A percentile compares a stretch with the other conserved stretches of the same genome.
phyloP scores from a whole-genome alignment of 2,113 vertebrate species.

The Pedetes capensis region DNA sequence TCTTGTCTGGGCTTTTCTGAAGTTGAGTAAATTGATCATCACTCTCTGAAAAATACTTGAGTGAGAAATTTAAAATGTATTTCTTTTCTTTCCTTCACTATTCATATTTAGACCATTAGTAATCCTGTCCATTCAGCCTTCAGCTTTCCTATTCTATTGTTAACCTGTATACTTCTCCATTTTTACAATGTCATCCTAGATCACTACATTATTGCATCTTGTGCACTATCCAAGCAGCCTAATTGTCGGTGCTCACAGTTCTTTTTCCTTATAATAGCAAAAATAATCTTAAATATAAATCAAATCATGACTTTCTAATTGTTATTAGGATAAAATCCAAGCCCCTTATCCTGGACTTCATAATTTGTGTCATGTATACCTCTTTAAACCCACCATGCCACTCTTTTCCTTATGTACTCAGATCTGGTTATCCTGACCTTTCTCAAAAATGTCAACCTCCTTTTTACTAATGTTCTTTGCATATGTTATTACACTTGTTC shows the following conservation, averaged over 20 bases:
- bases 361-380: background rate
- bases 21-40: background rate
- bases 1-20: background rate
- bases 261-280: background rate
- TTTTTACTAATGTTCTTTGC: background rate
- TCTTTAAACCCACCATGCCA: background rate
- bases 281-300: background rate
- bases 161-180: background rate
- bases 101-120: background rate
- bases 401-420: background rate
- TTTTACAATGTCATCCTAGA: background rate
- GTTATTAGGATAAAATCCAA: background rate
- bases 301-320: background rate
- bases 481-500: background rate
- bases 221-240: background rate
- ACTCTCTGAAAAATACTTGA: background rate
- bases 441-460: background rate
- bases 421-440: background rate
- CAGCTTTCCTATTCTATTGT: background rate
- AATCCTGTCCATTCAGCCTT: background rate
- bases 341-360: accelerated
- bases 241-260: background rate
- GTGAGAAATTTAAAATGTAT: background rate
- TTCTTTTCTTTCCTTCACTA: background rate
- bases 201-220: background rate